phyloP scores from a whole-genome alignment of 1,140 invertebrate species.

The Drusus annulatus region DNA sequence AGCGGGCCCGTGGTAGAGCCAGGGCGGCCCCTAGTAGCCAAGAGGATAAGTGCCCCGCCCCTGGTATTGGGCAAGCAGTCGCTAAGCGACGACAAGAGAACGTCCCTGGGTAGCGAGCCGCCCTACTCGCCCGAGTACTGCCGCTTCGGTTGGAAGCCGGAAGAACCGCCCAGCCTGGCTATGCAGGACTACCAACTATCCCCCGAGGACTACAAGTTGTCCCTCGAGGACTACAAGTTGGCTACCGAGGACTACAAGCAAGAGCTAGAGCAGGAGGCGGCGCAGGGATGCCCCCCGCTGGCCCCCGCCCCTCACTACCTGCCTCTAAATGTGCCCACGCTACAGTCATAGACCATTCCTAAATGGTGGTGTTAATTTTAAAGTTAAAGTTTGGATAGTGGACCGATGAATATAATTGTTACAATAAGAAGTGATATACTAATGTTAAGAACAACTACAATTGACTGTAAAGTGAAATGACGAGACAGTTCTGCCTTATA shows the following conservation, averaged over 20 bases:
- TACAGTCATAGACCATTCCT: constrained; percentile 4
- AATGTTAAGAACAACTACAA: constrained; percentile 13
- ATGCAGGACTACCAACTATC: background rate
- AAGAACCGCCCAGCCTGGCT: background rate
- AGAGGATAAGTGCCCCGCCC: constrained; percentile 31
- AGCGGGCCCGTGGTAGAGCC: background rate
- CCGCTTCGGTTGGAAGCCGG: constrained; percentile 68
- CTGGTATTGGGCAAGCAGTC: constrained; percentile 11
- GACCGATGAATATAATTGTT: no score
- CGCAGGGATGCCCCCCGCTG: background rate
- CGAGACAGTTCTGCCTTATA: background rate
- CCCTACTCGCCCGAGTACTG: constrained; percentile 69
- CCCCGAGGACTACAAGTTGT: constrained; percentile 3
- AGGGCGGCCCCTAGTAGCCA: background rate
- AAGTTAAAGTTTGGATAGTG: background rate
- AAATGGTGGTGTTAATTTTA: background rate
- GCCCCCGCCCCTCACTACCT: constrained; percentile 14
- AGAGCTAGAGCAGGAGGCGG: background rate
- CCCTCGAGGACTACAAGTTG: constrained; percentile 6
- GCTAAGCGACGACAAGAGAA: constrained; percentile 5
- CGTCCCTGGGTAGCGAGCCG: constrained; percentile 44
- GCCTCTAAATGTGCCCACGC: constrained; percentile 4
- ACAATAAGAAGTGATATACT: background rate
- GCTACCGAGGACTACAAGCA: background rate
- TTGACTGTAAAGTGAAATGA: no score